Evolutionary conservation across 2,113 vertebrate genomes (phyloP).

Genomic region (Leptosomus discolor): DNA sequence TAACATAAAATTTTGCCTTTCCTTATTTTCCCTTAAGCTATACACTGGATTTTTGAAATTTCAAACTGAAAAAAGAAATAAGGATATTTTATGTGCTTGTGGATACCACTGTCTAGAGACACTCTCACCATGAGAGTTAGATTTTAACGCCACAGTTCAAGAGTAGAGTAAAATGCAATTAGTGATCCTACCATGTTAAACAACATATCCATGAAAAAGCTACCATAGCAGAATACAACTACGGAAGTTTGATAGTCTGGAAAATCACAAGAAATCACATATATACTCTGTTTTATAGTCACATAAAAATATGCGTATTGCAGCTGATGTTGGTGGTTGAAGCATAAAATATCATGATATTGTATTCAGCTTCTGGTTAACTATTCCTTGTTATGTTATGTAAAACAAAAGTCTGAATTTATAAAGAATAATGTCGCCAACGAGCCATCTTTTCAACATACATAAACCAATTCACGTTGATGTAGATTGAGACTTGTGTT

Average conservation of each 20-base stretch:
- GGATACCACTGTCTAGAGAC: background rate
- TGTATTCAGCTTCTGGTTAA: background rate
- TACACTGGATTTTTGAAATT: background rate
- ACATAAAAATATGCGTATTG: background rate
- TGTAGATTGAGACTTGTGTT: background rate
- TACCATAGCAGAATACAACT: background rate
- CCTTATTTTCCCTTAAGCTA: background rate
- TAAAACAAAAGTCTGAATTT: background rate
- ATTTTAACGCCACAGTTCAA: background rate
- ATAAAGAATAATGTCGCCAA: background rate
- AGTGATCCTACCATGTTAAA: background rate
- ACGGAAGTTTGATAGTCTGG: background rate
- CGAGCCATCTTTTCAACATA: background rate
- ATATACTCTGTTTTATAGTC: background rate
- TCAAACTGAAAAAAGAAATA: background rate
- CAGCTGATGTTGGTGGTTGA: background rate
- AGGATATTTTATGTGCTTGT: background rate
- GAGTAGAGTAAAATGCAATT: background rate
- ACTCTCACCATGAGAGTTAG: background rate
- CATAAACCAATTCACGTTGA: accelerated
- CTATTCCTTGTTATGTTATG: background rate
- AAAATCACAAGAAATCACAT: background rate
- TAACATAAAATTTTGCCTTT: background rate
- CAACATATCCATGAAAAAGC: background rate
- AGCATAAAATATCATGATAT: background rate